Evolutionary conservation across 2,797 vertebrate genomes (phyloP).

Genomic region (Cossypha polioptera): DNA sequence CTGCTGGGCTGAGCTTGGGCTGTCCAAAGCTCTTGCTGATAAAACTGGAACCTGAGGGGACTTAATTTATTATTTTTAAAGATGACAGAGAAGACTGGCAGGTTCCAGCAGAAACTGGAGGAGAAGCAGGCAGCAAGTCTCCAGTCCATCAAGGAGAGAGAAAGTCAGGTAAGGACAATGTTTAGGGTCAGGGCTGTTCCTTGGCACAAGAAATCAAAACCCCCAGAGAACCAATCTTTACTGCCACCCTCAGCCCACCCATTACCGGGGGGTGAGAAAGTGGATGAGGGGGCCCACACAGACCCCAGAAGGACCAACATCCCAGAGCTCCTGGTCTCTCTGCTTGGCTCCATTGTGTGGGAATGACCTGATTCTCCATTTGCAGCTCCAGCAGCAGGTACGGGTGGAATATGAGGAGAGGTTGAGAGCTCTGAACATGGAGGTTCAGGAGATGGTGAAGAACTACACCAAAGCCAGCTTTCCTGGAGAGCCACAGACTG

Average conservation of each 20-base stretch:
- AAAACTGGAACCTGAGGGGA: neutral
- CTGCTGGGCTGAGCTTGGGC: neutral
- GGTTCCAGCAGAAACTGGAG: slow-evolving; percentile 84
- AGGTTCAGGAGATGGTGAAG: slow-evolving; percentile 82
- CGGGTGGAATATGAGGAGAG: slow-evolving; percentile 80
- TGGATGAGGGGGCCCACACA: neutral
- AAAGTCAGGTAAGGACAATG: slow-evolving; percentile 78
- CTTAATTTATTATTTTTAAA: slow-evolving; percentile 49
- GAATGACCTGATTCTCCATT: neutral
- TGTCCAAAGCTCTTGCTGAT: neutral
- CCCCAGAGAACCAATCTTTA: neutral
- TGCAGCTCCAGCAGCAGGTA: slow-evolving; percentile 85
- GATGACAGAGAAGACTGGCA: slow-evolving; percentile 78
- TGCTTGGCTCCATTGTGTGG: neutral
- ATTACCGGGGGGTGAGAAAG: neutral
- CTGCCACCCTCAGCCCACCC: neutral
- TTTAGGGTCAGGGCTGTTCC: neutral
- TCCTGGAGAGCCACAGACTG: slow-evolving; percentile 70
- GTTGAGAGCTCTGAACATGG: slow-evolving; percentile 74
- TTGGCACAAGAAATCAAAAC: neutral
- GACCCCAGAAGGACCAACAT: too few relatives aligned
- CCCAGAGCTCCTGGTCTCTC: neutral
- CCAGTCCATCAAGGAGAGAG: slow-evolving; percentile 82
- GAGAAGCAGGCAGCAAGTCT: slow-evolving; percentile 87
- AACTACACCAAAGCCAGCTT: slow-evolving; percentile 75